Evolutionary conservation across 2,797 vertebrate genomes (phyloP).

Genomic region (Lacerta viridis): DNA sequence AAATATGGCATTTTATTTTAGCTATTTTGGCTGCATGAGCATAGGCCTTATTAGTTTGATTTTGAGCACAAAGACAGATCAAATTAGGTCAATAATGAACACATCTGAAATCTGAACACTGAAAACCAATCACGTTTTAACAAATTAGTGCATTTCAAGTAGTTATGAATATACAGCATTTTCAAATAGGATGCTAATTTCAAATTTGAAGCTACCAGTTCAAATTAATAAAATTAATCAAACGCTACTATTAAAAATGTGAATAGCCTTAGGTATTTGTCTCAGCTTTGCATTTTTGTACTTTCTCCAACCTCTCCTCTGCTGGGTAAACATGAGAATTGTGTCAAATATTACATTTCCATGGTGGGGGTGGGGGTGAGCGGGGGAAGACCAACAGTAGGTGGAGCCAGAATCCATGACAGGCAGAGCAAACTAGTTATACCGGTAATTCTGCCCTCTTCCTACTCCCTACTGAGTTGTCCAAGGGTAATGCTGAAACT

Average conservation of each 20-base stretch:
- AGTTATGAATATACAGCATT: slow-evolving; percentile 27
- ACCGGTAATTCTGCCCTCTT: no score
- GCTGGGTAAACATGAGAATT: neutral
- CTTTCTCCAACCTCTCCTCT: neutral
- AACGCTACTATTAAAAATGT: slow-evolving; percentile 7
- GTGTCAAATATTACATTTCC: neutral
- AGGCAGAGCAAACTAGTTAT: no score
- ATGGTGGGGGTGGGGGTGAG: neutral
- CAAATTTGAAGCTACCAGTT: slow-evolving; percentile 6
- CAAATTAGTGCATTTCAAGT: slow-evolving; percentile 25
- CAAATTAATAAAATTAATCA: slow-evolving; percentile 33
- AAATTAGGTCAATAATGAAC: slow-evolving; percentile 39
- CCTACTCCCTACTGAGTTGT: no score
- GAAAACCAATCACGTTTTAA: slow-evolving; percentile 21
- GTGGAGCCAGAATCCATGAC: no score
- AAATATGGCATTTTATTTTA: slow-evolving; percentile 22
- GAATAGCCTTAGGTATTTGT: slow-evolving; percentile 10
- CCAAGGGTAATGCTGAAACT: no score
- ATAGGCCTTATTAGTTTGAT: slow-evolving; percentile 22
- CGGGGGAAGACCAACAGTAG: no score
- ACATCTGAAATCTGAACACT: slow-evolving; percentile 26
- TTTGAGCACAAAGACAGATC: slow-evolving; percentile 26
- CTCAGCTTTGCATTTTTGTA: neutral
- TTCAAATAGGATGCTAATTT: slow-evolving; percentile 24
- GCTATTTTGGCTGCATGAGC: neutral